Conservation (phyloP, 2,797 vertebrate species). For the Chromis chromis region DNA sequence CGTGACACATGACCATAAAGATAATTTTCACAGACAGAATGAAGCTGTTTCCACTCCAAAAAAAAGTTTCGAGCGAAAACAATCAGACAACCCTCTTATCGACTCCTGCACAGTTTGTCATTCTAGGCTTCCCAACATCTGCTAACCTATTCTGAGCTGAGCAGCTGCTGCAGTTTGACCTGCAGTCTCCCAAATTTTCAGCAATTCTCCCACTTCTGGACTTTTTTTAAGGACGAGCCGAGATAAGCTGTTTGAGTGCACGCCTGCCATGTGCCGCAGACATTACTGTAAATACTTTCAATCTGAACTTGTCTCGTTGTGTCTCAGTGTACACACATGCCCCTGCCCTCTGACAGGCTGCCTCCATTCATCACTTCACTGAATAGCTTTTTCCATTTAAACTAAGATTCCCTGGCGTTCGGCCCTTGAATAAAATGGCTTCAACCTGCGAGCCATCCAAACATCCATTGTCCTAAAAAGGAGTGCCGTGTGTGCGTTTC, state of each 20-base stretch:
- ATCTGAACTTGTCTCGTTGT: slow-evolving; percentile 47
- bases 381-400: slow-evolving; percentile 70
- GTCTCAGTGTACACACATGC: slow-evolving; percentile 41
- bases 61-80: slow-evolving; percentile 35
- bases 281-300: slow-evolving; percentile 53
- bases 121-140: slow-evolving; percentile 56
- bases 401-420: slow-evolving; percentile 48
- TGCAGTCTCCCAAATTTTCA: slow-evolving; percentile 25
- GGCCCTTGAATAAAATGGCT: slow-evolving; percentile 61
- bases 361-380: slow-evolving; percentile 65
- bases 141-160: slow-evolving; percentile 56
- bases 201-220: slow-evolving; percentile 37
- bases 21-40: slow-evolving; percentile 30
- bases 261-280: slow-evolving; percentile 45
- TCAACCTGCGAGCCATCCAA: slow-evolving; percentile 71
- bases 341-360: slow-evolving; percentile 39
- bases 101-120: slow-evolving; percentile 48
- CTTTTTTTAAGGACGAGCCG: slow-evolving; percentile 23
- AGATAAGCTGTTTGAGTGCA: slow-evolving; percentile 47
- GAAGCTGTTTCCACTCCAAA: slow-evolving; percentile 13
- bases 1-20: slow-evolving; percentile 13
- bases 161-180: slow-evolving; percentile 59
- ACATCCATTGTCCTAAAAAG: slow-evolving; percentile 77
- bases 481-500: slow-evolving; percentile 55
- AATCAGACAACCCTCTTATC: slow-evolving; percentile 36